Percentiles rank a stretch among this genome's conserved stretches.
These are phyloP conservation scores for Erynnis tages DNA, from an alignment of 2,888 invertebrate genomes.

Conservation along the genomic window DNA sequence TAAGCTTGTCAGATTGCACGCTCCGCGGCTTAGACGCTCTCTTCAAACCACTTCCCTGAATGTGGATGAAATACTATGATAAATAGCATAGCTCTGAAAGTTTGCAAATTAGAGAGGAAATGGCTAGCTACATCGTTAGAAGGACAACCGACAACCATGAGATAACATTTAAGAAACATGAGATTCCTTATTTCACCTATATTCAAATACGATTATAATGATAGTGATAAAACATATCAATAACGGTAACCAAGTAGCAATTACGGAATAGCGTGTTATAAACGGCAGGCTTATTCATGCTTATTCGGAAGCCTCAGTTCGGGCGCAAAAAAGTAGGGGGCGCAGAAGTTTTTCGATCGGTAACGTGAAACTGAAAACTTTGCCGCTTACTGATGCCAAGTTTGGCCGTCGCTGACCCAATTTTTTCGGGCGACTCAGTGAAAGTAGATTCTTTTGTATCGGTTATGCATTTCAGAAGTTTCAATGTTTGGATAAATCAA, in stretches of 20 bases:
- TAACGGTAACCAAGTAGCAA: too few relatives aligned
- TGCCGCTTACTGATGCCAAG: constrained; percentile 23
- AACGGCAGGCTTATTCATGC: constrained; percentile 11
- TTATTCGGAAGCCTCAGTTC: constrained; percentile 21
- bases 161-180: too few relatives aligned
- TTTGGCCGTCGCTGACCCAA: constrained; percentile 23
- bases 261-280: too few relatives aligned
- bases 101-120: too few relatives aligned
- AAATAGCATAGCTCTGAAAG: too few relatives aligned
- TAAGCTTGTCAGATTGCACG: constrained; percentile 2
- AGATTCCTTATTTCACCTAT: too few relatives aligned
- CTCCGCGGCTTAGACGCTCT: neutral
- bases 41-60: too few relatives aligned
- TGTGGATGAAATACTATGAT: too few relatives aligned
- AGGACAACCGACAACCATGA: too few relatives aligned
- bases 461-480: constrained; percentile 20
- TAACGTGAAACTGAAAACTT: constrained; percentile 25
- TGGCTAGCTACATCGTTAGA: too few relatives aligned
- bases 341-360: constrained; percentile 25
- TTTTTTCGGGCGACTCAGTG: constrained; percentile 18
- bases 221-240: too few relatives aligned
- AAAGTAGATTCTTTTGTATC: constrained; percentile 27
- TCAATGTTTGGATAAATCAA: constrained; percentile 17
- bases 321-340: constrained; percentile 21
- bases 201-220: too few relatives aligned